Conservation (phyloP, 2,888 invertebrate genomes). For the Nomada goodeniana region DNA sequence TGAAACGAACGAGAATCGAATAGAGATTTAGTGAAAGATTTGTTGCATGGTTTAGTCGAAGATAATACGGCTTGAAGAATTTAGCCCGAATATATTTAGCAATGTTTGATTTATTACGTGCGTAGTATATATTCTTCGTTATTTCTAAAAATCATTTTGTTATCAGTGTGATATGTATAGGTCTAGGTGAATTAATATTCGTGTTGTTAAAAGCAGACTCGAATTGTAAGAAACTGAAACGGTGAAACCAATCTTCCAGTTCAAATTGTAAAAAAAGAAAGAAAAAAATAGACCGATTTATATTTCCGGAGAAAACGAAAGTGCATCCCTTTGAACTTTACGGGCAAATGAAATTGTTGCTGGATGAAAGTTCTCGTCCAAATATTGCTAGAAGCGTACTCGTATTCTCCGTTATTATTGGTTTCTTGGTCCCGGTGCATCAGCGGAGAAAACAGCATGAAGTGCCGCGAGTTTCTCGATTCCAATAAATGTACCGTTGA, state of each 20-base stretch:
- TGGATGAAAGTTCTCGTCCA: not conserved
- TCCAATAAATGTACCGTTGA: slow-evolving; percentile 43
- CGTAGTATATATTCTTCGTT: not conserved
- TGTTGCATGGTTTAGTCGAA: too few relatives aligned
- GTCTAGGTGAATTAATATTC: not conserved
- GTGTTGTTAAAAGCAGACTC: not conserved
- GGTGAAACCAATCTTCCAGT: too few relatives aligned
- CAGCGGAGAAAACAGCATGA: slow-evolving; percentile 35
- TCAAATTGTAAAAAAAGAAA: not conserved
- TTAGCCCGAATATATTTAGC: not conserved
- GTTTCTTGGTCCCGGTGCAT: slow-evolving; percentile 16
- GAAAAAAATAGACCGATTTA: not conserved
- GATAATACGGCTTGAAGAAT: not conserved
- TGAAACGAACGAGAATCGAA: too few relatives aligned
- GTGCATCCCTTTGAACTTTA: not conserved
- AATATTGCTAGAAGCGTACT: slow-evolving; percentile 5
- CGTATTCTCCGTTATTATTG: slow-evolving; percentile 7
- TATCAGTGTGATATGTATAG: not conserved
- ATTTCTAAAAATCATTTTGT: not conserved
- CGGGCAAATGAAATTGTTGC: not conserved
- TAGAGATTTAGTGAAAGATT: too few relatives aligned
- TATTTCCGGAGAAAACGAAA: not conserved
- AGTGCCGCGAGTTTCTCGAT: slow-evolving; percentile 39
- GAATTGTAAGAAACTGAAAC: too few relatives aligned
- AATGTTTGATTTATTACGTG: too few relatives aligned